Base-by-base conservation (phyloP, 2,113 vertebrate genomes). In the Percopsis transmontana region DNA sequence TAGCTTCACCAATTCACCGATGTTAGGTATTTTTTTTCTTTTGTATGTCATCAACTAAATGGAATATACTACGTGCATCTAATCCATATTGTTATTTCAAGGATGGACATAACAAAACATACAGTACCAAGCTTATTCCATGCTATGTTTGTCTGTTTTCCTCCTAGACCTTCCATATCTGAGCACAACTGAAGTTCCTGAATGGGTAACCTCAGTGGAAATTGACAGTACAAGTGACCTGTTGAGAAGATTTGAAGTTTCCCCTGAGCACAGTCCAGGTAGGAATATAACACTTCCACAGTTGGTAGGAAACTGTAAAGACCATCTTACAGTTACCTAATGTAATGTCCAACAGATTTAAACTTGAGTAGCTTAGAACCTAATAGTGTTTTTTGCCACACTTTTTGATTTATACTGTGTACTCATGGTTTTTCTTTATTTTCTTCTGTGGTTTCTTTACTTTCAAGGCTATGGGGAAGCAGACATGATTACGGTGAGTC, bases 401-500 rank as follows among this genome's bases (percentile, higher is more conserved):
- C n/a, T 33, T 53, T 20, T 4, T 18, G 5, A n/a, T 20, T 14
- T 58, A 18, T 20, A n/a, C 39, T 55, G 13, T 23, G 23, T 24
- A n/a, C 16, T 42, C 1, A 18, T 44, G 16, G 9, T 58, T 58
- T 58, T 55, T 64, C 27, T 48, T 11, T 24, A 62, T 10, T 6
- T 51, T 56, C 58, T 18, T 54, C 59, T 72, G 56, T 47, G 69
- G 27, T 33, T 33, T 33, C 27, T 23, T 27, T 14, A 68, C 16
- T 76, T 21, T 73, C 21, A 68, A 88, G 90, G 82, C 0, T 72
- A 58, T 1, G 79, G 82, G 7, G 55, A 61, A 2, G 66, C 82
- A 0, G 87, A 88, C 2, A 83, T 93, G n/a, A 76, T 91, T 15
- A 64, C 85, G 88, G 92, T 93, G 74, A 87, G 89, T 86, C 33